Evolutionary conservation across 2,888 invertebrate genomes (phyloP).

Genomic region (Drosophila diplacantha): DNA sequence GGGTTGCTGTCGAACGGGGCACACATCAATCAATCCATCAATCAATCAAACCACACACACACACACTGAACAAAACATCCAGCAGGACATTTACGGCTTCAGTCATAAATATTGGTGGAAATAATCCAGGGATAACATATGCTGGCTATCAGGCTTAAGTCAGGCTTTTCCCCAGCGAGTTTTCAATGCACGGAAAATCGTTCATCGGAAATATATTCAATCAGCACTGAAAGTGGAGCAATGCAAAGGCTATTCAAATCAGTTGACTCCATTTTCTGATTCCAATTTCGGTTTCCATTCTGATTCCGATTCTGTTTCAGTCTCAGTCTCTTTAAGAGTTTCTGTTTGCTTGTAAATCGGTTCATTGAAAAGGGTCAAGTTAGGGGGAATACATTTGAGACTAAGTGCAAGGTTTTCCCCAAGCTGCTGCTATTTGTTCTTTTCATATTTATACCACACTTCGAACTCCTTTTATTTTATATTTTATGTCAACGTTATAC

Average conservation of each 20-base stretch:
- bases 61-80: constrained; percentile 14
- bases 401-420: background rate
- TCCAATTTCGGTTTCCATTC: background rate
- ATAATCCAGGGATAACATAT: constrained; percentile 6
- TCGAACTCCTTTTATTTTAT: no score
- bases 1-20: constrained; percentile 21
- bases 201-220: constrained; percentile 16
- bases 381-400: constrained; percentile 5
- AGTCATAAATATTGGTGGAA: constrained; percentile 10
- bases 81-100: constrained; percentile 1
- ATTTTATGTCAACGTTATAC: background rate
- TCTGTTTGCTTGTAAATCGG: background rate
- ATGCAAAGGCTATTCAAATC: constrained; percentile 24
- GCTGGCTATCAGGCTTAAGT: background rate
- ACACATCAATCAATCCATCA: constrained; percentile 60
- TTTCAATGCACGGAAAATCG: background rate
- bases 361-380: constrained; percentile 19
- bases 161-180: background rate
- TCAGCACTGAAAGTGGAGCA: constrained; percentile 4
- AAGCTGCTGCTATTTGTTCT: background rate
- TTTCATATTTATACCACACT: background rate
- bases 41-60: constrained; percentile 23
- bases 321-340: background rate
- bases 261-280: constrained; percentile 6
- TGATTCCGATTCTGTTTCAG: background rate